Conservation (phyloP, 2,113 vertebrate genomes). For the Amphilophus citrinellus region DNA sequence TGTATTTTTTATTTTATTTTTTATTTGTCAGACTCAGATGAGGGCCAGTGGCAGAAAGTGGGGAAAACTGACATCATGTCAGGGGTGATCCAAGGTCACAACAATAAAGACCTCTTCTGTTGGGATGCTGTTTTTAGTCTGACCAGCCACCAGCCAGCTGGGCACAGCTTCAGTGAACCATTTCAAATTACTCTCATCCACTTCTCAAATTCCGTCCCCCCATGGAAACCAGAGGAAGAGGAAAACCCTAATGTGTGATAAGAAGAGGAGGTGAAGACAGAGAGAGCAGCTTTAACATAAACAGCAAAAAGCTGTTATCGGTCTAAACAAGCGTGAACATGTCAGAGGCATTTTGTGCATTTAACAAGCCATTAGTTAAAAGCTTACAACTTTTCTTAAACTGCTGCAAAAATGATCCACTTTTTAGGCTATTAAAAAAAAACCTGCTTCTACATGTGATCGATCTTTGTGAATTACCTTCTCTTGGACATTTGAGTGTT, state of each 20-base stretch:
- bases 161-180: slow-evolving; percentile 11
- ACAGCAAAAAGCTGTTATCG: neutral
- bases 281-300: neutral
- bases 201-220: neutral
- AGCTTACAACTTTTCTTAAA: neutral
- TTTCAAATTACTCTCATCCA: slow-evolving; percentile 4
- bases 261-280: neutral
- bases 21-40: neutral
- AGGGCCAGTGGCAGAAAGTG: slow-evolving; percentile 9
- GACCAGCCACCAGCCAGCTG: slow-evolving; percentile 11
- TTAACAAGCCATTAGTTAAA: neutral
- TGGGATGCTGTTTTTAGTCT: slow-evolving; percentile 18
- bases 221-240: neutral
- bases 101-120: slow-evolving; percentile 58
- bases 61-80: slow-evolving; percentile 51
- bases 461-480: neutral
- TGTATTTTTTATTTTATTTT: neutral
- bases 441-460: neutral
- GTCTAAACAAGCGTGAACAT: neutral
- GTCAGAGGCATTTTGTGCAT: neutral
- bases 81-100: neutral
- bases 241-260: neutral
- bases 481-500: no score
- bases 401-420: neutral
- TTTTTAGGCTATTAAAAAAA: neutral